Evolutionary conservation across 2,797 vertebrate species (phyloP), one percentile per base, ranked within the genome.

Genomic region (Gymnothorax javanicus): DNA sequence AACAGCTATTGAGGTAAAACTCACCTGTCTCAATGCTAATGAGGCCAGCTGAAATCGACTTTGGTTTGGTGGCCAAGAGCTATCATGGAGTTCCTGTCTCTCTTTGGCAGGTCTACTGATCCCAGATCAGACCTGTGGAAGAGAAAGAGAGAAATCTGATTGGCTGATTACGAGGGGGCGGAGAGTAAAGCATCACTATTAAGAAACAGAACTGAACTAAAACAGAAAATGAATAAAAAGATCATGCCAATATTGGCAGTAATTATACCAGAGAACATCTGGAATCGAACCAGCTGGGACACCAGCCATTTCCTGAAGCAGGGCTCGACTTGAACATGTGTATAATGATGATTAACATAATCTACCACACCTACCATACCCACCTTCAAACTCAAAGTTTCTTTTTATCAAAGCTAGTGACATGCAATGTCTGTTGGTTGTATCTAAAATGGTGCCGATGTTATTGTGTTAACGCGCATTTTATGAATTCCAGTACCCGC

Each of bases 51-150:
- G 84, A 94, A 93, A 90, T 97, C 96, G 82, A 93, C 82, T 91
- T 94, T 96, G 86, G 85, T 94, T 54, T 94, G 94, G 86, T 95
- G 94, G 27, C 95, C 95, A 89, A 97, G 89, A 86, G 93, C 67
- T 0, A 96, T 96, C 96, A 97, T 96, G 56, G 97, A 98, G 93
- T 95, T 97, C 89, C 97, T 96, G 92, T 96, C 95, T 86, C 90
- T 94, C 86, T 92, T 93, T 43, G 89, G 94, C 52, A 91, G 27
- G 67, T 97, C 95, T 0, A 88, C 85, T 87, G 93, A 89, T 52
- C 89, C 88, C 88, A 93, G 82, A 89, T 97, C 97, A 88, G 96
- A 96, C 89, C 97, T 98, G 91, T 88, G 84, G 54, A 59, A 23
- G 85, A 71, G 84, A 88, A 0, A 23, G 23, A n/a, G 85, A 17